A percentile compares a stretch with the other conserved stretches of the same genome.
These are phyloP conservation scores for Cairina moschata DNA, from an alignment of 2,113 vertebrate genomes.

Conservation along the genomic window DNA sequence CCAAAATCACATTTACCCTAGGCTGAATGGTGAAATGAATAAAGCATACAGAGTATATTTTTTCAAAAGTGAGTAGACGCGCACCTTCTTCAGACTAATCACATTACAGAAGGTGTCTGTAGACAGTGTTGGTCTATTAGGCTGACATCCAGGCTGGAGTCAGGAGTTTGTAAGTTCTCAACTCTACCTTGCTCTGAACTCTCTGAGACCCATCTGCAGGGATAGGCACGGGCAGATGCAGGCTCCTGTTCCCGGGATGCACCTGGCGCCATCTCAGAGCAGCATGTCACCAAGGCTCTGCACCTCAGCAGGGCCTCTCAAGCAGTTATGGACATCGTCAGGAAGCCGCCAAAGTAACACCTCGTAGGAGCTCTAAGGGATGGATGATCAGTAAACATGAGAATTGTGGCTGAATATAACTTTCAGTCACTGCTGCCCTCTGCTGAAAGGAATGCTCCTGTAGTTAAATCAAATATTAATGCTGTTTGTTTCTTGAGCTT, in stretches of 20 bases:
- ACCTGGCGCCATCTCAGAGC: background rate
- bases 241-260: background rate
- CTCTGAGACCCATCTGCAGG: fast-evolving
- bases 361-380: background rate
- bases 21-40: background rate
- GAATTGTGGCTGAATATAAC: background rate
- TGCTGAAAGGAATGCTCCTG: background rate
- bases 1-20: background rate
- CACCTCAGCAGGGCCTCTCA: background rate
- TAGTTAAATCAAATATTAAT: background rate
- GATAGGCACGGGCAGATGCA: background rate
- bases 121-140: background rate
- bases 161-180: background rate
- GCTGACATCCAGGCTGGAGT: background rate
- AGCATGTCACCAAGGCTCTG: background rate
- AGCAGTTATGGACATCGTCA: background rate
- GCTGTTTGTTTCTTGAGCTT: background rate
- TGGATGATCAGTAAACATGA: background rate
- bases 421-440: background rate
- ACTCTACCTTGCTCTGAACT: background rate
- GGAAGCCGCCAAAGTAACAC: background rate
- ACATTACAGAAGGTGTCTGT: background rate
- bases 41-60: background rate
- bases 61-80: background rate
- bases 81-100: background rate